Base-by-base conservation (phyloP, 2,113 vertebrate genomes). In the Labeo rohita region DNA sequence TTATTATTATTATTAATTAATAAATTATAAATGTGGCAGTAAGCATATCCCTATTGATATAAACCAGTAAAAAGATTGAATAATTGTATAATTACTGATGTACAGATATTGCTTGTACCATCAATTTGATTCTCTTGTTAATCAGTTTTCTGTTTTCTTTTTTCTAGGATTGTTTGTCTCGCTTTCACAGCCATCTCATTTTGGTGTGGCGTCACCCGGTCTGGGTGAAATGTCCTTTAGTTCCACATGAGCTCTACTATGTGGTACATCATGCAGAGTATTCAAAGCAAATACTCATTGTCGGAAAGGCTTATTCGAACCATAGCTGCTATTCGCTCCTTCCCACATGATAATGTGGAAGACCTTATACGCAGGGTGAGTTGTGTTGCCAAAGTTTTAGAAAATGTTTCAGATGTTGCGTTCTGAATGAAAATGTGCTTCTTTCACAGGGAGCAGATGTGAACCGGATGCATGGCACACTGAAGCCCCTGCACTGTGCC, bases 231-330 rank as follows among this genome's bases (percentile, higher is more conserved):
- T 96, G 95, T 88, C 92, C 91, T 90, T 94, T 92, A 84, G 91
- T 90, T 90, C 92, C 94, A 92, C 91, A 95, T 96, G 95, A 96
- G 95, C 93, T 95, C 95, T 93, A 95, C 93, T 92, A 94, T 95
- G 95, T 95, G 94, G 95, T 97, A 97, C 95, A 96, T 97, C 92
- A 99, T 99, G 98, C 97, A 98, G 94, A 97, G 96, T 94, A 96
- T 98, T 94, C 97, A 98, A 90, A 98, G 97, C 95, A 99, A 98
- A 92, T 97, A 97, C 90, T 98, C 98, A 15, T 94, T 99, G 92
- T 98, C 97, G 0, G 98, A 99, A 93, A 94, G 98, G 78, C 95
- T 99, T 39, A 99, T 99, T 91, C 96, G 98, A 83, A 97, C 98
- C 63, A 98, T 99, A n/a, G 97, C 98, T 76, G 97, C 97, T 92